Evolutionary conservation across 2,113 vertebrate genomes (phyloP).

Genomic region (Cavia porcellus): DNA sequence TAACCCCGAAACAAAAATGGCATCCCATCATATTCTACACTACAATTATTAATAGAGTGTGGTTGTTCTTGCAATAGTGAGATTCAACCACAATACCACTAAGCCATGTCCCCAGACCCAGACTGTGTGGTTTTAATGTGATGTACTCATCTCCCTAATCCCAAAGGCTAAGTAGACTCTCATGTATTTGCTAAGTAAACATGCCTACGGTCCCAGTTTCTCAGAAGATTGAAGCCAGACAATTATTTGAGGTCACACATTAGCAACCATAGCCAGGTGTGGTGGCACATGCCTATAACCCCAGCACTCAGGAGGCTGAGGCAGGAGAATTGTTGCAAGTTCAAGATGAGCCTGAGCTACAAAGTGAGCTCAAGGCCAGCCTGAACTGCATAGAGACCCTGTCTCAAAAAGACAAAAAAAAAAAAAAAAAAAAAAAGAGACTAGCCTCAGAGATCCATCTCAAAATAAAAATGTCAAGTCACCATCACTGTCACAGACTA

Average conservation of each 20-base stretch:
- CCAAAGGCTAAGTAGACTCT: neutral
- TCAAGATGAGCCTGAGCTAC: no score
- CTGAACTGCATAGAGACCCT: no score
- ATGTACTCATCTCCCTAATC: neutral
- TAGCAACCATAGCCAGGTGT: neutral
- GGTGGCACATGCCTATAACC: no score
- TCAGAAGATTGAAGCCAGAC: neutral
- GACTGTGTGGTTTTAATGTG: neutral
- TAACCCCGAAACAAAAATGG: no score
- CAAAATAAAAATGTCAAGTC: neutral
- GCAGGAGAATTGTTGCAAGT: no score
- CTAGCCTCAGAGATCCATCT: neutral
- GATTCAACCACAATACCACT: neutral
- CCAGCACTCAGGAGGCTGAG: no score
- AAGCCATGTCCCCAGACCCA: neutral
- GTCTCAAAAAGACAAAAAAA: no score
- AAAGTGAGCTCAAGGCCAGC: no score
- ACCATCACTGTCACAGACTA: neutral
- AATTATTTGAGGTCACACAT: neutral
- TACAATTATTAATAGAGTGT: neutral
- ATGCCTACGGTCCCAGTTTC: neutral
- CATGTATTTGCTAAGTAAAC: constrained; percentile 21
- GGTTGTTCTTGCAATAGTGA: neutral
- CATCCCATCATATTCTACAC: neutral
- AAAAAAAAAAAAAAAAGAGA: no score